phyloP scores from a whole-genome alignment of 64 coral and sea anemone species.

The Orbicella faveolata region DNA sequence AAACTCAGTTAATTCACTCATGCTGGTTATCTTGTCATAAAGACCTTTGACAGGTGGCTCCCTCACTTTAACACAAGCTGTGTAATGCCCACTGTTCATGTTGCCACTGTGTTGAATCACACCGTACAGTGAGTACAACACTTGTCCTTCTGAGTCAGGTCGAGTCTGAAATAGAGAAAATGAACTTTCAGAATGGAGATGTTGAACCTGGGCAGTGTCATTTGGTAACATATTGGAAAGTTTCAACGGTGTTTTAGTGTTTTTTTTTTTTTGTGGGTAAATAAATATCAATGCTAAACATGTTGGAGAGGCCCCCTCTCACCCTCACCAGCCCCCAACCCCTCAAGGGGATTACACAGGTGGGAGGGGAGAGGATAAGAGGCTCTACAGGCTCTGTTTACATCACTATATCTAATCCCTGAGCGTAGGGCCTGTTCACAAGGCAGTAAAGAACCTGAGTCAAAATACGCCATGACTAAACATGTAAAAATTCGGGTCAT shows the following conservation, averaged over 20 bases:
- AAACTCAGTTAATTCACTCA: slow-evolving; percentile 65
- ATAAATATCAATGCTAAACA: too few relatives aligned
- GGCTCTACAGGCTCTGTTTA: too few relatives aligned
- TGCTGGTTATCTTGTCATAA: slow-evolving; percentile 39
- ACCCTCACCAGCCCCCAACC: too few relatives aligned
- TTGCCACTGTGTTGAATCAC: slow-evolving; percentile 86
- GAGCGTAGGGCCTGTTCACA: too few relatives aligned
- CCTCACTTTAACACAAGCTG: slow-evolving; percentile 79
- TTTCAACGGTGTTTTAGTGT: too few relatives aligned
- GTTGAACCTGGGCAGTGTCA: background rate
- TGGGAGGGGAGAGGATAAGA: too few relatives aligned
- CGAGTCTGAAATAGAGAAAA: slow-evolving; percentile 38
- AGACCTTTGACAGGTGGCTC: slow-evolving; percentile 14
- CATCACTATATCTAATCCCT: too few relatives aligned
- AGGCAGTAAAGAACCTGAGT: too few relatives aligned
- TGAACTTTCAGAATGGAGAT: background rate
- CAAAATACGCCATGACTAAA: background rate
- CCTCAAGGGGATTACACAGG: too few relatives aligned
- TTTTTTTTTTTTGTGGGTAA: too few relatives aligned
- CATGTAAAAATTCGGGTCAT: background rate
- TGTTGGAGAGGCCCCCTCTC: too few relatives aligned
- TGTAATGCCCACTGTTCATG: slow-evolving; percentile 95
- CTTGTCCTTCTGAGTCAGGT: slow-evolving; percentile 59
- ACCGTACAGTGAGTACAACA: slow-evolving; percentile 83
- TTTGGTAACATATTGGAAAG: background rate